Base-by-base conservation (phyloP, 2,113 vertebrate genomes). In the Mormyrus lacerda region DNA sequence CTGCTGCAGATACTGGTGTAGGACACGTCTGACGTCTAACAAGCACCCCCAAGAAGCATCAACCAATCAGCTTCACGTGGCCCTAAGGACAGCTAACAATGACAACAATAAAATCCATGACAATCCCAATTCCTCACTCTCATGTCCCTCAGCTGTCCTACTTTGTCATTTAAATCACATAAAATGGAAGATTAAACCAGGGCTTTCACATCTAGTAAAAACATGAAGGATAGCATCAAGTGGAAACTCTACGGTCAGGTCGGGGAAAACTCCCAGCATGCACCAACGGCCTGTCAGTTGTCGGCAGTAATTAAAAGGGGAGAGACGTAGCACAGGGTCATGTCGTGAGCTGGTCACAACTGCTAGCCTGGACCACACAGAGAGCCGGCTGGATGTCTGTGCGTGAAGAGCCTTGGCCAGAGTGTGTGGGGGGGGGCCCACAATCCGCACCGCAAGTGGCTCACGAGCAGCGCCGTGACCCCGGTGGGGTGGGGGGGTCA, bases 321-420 rank as follows among this genome's bases (percentile, higher is more conserved):
- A 8, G 8, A 86, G 21, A 31, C 3, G 9, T 21, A 50, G 9
- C 35, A 5, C 55, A 87, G 42, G 45, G 24, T 51, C 47, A 19
- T 13, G 45, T 24, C 6, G 8, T 11, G 82, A 13, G 24, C 44
- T 15, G 39, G 3, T 42, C n/a, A 39, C 1, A 31, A 47, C 42
- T 4, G 45, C 42, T 13, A n/a, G n/a, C 24, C 19, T 3, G 11
- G 39, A 95, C 91, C 90, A 91, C 91, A 92, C 90, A 91, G 90
- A 91, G 91, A 73, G 69, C 91, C 11, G 39, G 50, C 90, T 76
- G 83, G 83, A 91, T 87, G 88, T 90, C 87, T 90, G 89, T 21
- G 44, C 35, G 87, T 90, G 58, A 50, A 39, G 88, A 85, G 61
- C 58, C 31, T 82, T 87, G 85, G 65, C 69, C 79, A 73, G 47